Evolutionary conservation across 1,140 invertebrate genomes (phyloP).

Genomic region (Drosophila nigromelanica): DNA sequence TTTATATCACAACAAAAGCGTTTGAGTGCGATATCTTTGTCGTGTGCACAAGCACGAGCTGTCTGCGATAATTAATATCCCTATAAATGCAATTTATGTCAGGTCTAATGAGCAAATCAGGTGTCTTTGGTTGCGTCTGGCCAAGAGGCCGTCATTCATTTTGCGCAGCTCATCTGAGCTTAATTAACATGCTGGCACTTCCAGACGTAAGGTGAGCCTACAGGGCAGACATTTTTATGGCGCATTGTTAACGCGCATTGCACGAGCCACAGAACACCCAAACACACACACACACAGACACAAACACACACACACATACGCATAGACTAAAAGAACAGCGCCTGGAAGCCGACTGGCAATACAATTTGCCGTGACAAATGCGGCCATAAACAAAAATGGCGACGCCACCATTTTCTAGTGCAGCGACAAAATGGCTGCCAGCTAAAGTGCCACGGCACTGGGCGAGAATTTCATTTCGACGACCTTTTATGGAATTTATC

Average conservation of each 20-base stretch:
- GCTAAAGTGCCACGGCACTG: conserved; percentile 39
- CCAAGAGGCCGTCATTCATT: neutral
- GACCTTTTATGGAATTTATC: conserved; percentile 74
- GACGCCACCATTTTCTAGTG: conserved; percentile 68
- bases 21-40: neutral
- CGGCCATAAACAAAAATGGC: conserved; percentile 74
- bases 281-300: neutral
- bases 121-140: conserved; percentile 7
- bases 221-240: conserved; percentile 62
- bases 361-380: conserved; percentile 74
- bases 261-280: conserved; percentile 5
- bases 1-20: too few species aligned
- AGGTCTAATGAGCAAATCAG: conserved; percentile 51
- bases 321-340: conserved; percentile 4
- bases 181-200: conserved; percentile 60
- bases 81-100: conserved; percentile 52
- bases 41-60: neutral
- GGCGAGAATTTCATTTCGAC: conserved; percentile 67
- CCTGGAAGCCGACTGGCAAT: conserved; percentile 52
- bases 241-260: conserved; percentile 53
- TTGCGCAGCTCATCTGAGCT: conserved; percentile 11
- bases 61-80: conserved; percentile 9
- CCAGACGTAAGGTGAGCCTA: conserved; percentile 63
- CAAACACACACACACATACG: neutral
- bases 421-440: conserved; percentile 71